A percentile compares a stretch with the other conserved stretches of the same genome.
Conservation (phyloP, 1,140 invertebrate species). For the Frieseomelitta varia region DNA sequence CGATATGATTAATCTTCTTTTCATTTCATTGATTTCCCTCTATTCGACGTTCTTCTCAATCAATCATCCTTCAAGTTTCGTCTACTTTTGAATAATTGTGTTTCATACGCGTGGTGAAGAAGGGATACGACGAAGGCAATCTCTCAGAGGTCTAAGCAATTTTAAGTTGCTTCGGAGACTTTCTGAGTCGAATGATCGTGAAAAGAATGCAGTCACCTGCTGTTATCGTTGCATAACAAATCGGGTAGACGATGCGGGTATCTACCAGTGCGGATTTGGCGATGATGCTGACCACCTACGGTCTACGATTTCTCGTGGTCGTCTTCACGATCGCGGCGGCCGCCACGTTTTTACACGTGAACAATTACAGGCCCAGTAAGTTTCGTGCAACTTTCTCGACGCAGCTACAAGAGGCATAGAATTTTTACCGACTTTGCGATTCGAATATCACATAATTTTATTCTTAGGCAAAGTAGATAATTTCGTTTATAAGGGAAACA, state of each 20-base stretch:
- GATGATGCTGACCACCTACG: constrained; percentile 68
- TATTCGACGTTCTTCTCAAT: not conserved
- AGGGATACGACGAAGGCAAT: not conserved
- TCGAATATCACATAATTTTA: too few species aligned
- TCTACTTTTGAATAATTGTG: not conserved
- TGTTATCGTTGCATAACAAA: constrained; percentile 65
- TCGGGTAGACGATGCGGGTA: constrained; percentile 69
- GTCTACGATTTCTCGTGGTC: constrained; percentile 72
- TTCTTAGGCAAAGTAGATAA: too few species aligned
- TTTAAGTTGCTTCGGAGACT: constrained; percentile 19
- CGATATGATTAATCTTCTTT: fast-evolving
- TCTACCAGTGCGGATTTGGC: constrained; percentile 57
- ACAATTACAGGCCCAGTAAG: constrained; percentile 79
- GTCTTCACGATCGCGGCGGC: constrained; percentile 74
- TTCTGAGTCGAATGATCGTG: not conserved
- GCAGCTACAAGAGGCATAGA: not conserved
- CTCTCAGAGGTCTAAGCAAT: constrained; percentile 32
- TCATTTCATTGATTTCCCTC: too few species aligned
- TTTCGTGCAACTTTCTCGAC: constrained; percentile 29
- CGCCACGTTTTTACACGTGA: constrained; percentile 78
- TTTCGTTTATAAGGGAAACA: too few species aligned
- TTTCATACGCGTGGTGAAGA: not conserved
- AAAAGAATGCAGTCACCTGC: constrained; percentile 59
- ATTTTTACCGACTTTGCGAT: not conserved
- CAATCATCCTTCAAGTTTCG: not conserved